Conservation (phyloP, 1,140 invertebrate genomes). For the Drosophila micromelanica region DNA sequence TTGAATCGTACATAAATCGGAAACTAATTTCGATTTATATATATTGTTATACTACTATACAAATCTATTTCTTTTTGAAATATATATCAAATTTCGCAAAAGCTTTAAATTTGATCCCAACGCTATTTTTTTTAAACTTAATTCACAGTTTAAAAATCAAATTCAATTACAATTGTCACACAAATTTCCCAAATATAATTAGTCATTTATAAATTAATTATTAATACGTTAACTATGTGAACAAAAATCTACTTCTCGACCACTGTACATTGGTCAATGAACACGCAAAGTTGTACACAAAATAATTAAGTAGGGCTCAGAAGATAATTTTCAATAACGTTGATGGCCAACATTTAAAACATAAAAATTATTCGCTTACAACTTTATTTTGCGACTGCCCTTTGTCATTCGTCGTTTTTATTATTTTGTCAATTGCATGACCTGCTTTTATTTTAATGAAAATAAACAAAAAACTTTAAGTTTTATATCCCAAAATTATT, state of each 20-base stretch:
- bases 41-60: too few relatives aligned
- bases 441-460: too few relatives aligned
- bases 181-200: background rate
- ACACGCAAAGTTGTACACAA: background rate
- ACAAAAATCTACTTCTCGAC: background rate
- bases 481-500: too few relatives aligned
- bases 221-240: background rate
- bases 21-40: too few relatives aligned
- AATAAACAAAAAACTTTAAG: too few relatives aligned
- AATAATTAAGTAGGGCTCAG: background rate
- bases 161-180: background rate
- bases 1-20: too few relatives aligned
- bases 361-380: background rate
- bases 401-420: background rate
- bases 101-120: too few relatives aligned
- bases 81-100: conserved; percentile 25
- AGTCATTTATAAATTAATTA: background rate
- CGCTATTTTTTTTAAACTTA: background rate
- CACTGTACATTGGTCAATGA: conserved; percentile 6
- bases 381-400: too few relatives aligned
- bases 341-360: background rate
- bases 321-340: conserved; percentile 14
- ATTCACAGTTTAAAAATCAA: too few relatives aligned
- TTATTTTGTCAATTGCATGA: background rate
- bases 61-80: too few relatives aligned